Evolutionary conservation across 2,888 invertebrate genomes (phyloP), one percentile per base, ranked within the genome.

Genomic region (Blastobasis adustella): DNA sequence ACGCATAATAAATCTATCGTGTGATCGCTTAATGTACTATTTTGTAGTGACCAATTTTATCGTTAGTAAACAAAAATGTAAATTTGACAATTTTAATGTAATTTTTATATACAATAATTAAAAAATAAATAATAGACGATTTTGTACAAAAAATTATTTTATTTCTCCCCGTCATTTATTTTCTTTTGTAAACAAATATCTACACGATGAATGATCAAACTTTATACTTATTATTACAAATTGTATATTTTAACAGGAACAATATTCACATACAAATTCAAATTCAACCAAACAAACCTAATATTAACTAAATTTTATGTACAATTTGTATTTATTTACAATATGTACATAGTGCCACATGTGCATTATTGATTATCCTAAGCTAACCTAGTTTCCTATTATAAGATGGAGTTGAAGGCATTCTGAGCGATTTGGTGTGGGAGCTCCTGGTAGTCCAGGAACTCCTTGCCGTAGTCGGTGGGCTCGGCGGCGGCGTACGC

Each of bases 41-140:
- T 86, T 87, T 84, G 87, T 87, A 88, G 87, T 83, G 86, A 88
- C 87, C 87, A 88, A 88, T 86, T 87, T 84, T 86, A 83, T 79
- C 73, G 76, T 77, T 84, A 84, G 81, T 42, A 8, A 70, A 75
- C 71, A 62, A 74, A 79, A 76, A 73, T 83, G 85, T 87, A 86
- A 86, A 86, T 83, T 85, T 85, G 85, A 86, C 84, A 85, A 87
- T 86, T 87, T 85, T 84, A 86, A 87, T 85, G 88, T 87, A 86
- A 87, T 83, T 87, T 87, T 88, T 88, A 85, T 88, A 86, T 87
- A 88, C 87, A 89, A 85, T 87, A 86, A 89, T 23, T 23, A 23
- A 23, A 23, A 23, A 23, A 23, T 23, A 23, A 23, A 23, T 23
- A 23, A 89, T 88, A 87, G 85, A 85, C 77, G 76, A 76, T 87